Evolutionary conservation across 2,888 invertebrate species (phyloP), one percentile per base, ranked within the genome.

Genomic region (Girardia tigrina): DNA sequence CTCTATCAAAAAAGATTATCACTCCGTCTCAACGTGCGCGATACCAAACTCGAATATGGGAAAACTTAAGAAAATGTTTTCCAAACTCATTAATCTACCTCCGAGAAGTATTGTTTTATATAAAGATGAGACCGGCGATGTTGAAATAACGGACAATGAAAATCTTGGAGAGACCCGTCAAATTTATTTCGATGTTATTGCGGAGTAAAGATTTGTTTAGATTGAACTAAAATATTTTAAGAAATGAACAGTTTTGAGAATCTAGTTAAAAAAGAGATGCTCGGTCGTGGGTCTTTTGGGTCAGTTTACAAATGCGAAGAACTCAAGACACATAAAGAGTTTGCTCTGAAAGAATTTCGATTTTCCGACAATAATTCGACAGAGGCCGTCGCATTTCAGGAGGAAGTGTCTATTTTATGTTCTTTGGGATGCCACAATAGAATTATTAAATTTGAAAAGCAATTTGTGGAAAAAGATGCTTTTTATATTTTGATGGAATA

Each of bases 401-500:
- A 74, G 20, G 74, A 85, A 79, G 81, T 85, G 73, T 82, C 82
- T 75, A 79, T 86, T 78, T 80, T 85, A 27, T 28, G 74, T 27
- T 26, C 27, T 77, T 80, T 82, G 71, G 83, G 83, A 77, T 80
- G 82, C 29, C 84, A 85, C 79, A 82, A 83, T 70, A 79, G 84
- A 42, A 84, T 85, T 76, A 85, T 85, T 26, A 83, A 84, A 79
- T 85, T 86, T 79, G 81, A 81, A 79, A 85, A 85, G 28, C 82
- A 82, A 77, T 79, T 80, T 71, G 79, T 82, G 74, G 81, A 82
- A 36, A 80, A 80, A 28, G 79, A 79, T 56, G 79, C 81, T 28
- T 80, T 85, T 27, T 83, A 81, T 75, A 85, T 86, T 78, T 85
- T 86, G 78, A 86, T 86, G 84, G 86, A 86, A 79, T 85, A 82